A percentile compares a stretch with the other conserved stretches of the same genome.
Conservation (phyloP, 2,888 invertebrate species). For the Pseudoips prasinana region DNA sequence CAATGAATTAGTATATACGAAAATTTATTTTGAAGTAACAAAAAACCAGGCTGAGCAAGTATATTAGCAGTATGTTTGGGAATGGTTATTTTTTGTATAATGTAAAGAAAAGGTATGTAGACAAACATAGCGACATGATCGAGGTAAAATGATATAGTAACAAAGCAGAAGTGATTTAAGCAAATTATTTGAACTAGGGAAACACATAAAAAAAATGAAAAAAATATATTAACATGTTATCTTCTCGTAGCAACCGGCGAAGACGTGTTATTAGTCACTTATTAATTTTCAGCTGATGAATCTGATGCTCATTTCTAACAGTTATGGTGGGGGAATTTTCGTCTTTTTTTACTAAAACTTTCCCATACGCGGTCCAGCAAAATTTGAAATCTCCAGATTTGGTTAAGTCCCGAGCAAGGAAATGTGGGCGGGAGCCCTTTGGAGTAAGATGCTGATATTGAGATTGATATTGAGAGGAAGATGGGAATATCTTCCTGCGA, state of each 20-base stretch:
- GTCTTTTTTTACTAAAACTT: slow-evolving; percentile 1
- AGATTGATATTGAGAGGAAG: not conserved
- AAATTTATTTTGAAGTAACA: no score
- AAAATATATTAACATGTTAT: not conserved
- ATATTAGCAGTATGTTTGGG: no score
- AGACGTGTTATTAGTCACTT: not conserved
- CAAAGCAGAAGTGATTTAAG: no score
- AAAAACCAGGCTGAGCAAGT: no score
- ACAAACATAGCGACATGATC: no score
- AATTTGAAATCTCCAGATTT: slow-evolving; percentile 3
- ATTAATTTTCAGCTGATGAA: not conserved
- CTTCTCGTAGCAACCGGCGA: not conserved
- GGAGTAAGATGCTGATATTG: not conserved
- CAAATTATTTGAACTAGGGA: no score
- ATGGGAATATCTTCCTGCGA: slow-evolving; percentile 2
- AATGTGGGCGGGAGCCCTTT: slow-evolving; percentile 1
- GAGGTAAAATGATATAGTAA: no score
- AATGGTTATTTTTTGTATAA: no score
- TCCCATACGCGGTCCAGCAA: slow-evolving; percentile 6
- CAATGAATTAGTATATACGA: no score
- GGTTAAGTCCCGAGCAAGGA: slow-evolving; percentile 1
- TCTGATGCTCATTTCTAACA: not conserved
- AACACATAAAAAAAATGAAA: no score
- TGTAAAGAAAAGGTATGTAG: no score
- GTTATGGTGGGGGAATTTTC: not conserved